Base-by-base conservation (phyloP, 2,113 vertebrate genomes). In the Pluvialis apricaria region DNA sequence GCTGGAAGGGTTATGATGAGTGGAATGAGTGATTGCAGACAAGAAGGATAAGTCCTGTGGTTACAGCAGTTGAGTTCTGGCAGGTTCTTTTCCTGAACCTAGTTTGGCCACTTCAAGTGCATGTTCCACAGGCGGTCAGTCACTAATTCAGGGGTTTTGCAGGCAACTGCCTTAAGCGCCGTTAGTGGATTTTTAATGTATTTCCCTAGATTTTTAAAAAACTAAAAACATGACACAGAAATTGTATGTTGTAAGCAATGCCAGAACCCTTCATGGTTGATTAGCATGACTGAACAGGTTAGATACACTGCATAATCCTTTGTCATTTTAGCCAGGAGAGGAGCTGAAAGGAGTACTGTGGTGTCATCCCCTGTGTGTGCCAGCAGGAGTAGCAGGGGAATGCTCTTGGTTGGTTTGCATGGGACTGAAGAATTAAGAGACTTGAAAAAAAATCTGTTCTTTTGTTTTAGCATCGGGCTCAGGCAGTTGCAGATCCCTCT, bases 1-100 rank as follows among this genome's bases (percentile, higher is more conserved):
- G 6, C 42, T 69, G n/a, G n/a, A 89, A 78, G 72, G 25, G 13
- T n/a, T 81, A 13, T 54, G 26, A 16, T 0, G 0, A 42, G 20
- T 47, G 52, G 26, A 17, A 26, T 32, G 32, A 51, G 52, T 68
- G n/a, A 36, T 19, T 68, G 20, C 38, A 76, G 73, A 36, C 15
- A 47, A 44, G 54, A 60, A 78, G 16, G 71, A 8, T 57, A 13
- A 92, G 16, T 73, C 10, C 89, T 24, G 9, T 16, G 12, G 36
- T 73, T 92, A 58, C 16, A 79, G 32, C 73, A 76, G 0, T 44
- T 69, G 52, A 77, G 11, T 80, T 92, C 49, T 72, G 18, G 42
- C 36, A 34, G 21, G 18, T 61, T 86, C 14, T 62, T 64, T 66
- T 76, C 78, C 66, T 64, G 42, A 80, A 44, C 38, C 16, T 58